A percentile compares a stretch with the other conserved stretches of the same genome.
Conservation (phyloP, 2,797 vertebrate genomes). For the Galago senegalensis region DNA sequence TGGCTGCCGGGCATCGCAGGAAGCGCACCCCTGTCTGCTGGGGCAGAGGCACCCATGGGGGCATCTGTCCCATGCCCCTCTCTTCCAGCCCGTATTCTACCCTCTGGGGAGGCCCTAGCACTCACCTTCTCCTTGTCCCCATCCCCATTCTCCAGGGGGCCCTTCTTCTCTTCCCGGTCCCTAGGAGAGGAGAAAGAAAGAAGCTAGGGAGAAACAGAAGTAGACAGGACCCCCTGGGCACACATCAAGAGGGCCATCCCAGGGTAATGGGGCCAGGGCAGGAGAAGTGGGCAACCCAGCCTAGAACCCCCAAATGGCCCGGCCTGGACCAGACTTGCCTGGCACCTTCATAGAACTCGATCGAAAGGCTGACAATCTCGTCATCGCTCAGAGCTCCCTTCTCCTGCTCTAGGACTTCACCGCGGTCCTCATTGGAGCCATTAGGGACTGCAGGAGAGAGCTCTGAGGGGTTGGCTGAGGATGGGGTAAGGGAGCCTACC, state of each 20-base stretch:
- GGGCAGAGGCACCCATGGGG: slow-evolving; percentile 10
- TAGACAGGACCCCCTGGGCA: background rate
- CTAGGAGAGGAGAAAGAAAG: slow-evolving; percentile 76
- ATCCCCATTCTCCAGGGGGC: slow-evolving; percentile 87
- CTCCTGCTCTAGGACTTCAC: slow-evolving; percentile 89
- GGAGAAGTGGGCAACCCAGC: background rate
- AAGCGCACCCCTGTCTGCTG: slow-evolving; percentile 90
- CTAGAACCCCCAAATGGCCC: background rate
- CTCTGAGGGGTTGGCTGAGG: background rate
- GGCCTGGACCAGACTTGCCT: slow-evolving; percentile 81
- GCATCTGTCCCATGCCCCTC: background rate
- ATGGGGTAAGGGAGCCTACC: fast-evolving
- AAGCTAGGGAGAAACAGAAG: background rate
- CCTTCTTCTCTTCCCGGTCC: slow-evolving; percentile 90
- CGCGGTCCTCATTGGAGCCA: slow-evolving; percentile 89
- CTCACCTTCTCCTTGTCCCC: slow-evolving; percentile 90
- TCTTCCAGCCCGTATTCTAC: background rate
- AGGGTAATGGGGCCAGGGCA: background rate
- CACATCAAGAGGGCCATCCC: background rate
- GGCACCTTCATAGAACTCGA: slow-evolving; percentile 91
- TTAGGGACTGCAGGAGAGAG: slow-evolving; percentile 86
- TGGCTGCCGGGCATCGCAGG: slow-evolving; percentile 92
- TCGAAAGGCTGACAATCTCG: slow-evolving; percentile 92
- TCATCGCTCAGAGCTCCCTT: slow-evolving; percentile 88
- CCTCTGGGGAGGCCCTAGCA: background rate